Percentiles rank a stretch among this genome's conserved stretches.
Conservation (phyloP, 2,888 invertebrate genomes). For the Apodemia duryi region DNA sequence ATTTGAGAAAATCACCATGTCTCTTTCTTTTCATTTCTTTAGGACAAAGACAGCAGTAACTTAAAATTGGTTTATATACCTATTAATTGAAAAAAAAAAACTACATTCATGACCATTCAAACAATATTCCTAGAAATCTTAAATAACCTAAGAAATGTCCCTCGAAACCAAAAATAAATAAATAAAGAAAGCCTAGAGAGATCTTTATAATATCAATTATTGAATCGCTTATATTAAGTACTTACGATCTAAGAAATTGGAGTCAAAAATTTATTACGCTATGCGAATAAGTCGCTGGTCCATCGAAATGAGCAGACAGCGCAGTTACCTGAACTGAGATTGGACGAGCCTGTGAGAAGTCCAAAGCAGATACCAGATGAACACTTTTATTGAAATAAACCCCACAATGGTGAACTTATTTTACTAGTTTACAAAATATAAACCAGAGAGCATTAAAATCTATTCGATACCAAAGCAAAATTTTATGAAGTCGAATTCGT, state of each 20-base stretch:
- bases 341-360: no score
- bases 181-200: slow-evolving; percentile 3
- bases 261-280: slow-evolving; percentile 2
- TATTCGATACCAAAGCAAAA: no score
- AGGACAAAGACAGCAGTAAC: background rate
- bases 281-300: background rate
- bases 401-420: no score
- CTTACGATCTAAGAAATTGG: slow-evolving; percentile 5
- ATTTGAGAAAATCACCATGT: background rate
- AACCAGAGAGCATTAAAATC: no score
- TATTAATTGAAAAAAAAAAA: no score
- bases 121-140: background rate
- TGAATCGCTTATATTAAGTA: slow-evolving; percentile 1
- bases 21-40: background rate
- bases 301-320: background rate
- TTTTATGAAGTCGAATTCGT: no score
- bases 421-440: no score
- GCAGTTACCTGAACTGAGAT: background rate
- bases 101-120: no score
- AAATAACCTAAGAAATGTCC: slow-evolving; percentile 1
- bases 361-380: no score
- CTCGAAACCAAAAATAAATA: background rate
- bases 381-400: no score
- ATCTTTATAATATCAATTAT: background rate
- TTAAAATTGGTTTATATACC: background rate